These are phyloP conservation scores for Bombus waltoni DNA, from an alignment of 1,140 invertebrate genomes.

Conservation along the genomic window DNA sequence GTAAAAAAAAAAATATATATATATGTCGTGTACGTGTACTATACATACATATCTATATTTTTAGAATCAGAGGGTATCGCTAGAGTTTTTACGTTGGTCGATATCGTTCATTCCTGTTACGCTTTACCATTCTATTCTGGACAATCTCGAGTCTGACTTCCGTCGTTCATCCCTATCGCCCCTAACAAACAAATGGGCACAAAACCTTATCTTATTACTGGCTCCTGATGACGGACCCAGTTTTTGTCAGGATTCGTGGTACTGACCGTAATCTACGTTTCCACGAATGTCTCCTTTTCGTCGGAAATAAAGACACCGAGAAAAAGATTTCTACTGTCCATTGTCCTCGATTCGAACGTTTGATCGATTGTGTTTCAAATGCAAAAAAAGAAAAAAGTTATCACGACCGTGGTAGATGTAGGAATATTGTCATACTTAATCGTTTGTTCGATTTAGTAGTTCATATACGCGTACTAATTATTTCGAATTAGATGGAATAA, in stretches of 20 bases:
- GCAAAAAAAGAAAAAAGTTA: too few species aligned
- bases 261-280: slow-evolving; percentile 39
- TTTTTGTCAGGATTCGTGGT: slow-evolving; percentile 46
- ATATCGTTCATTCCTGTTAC: slow-evolving; percentile 12
- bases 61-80: slow-evolving; percentile 12
- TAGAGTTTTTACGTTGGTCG: background rate
- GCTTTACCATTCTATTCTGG: slow-evolving; percentile 30
- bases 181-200: slow-evolving; percentile 18
- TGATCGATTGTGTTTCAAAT: background rate
- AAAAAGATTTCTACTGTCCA: slow-evolving; percentile 6
- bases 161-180: background rate
- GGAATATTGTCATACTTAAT: too few species aligned
- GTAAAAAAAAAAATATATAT: background rate
- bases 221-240: slow-evolving; percentile 42
- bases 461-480: too few species aligned
- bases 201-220: slow-evolving; percentile 51
- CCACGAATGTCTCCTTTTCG: slow-evolving; percentile 8
- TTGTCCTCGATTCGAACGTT: background rate
- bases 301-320: background rate
- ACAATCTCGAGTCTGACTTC: slow-evolving; percentile 22
- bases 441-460: too few species aligned
- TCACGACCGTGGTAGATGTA: too few species aligned
- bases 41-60: background rate
- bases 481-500: too few species aligned
- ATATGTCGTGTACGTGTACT: too few species aligned